Evolutionary conservation across 2,888 invertebrate species (phyloP).

Genomic region (Disparrhopalites patrizii): DNA sequence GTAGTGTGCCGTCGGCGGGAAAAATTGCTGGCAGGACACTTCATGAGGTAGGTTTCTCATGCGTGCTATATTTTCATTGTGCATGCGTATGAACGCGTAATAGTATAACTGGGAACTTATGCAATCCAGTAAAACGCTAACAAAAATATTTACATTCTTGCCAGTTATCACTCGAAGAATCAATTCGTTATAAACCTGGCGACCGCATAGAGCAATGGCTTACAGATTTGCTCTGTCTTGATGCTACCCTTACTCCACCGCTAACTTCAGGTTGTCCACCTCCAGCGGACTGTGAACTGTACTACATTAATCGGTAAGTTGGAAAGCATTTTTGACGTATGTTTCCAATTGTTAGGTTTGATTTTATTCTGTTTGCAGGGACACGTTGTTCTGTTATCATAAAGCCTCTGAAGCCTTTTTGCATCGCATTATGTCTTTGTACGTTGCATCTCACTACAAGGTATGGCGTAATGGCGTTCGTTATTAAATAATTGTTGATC

Average conservation of each 20-base stretch:
- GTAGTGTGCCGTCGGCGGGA: conserved; percentile 52
- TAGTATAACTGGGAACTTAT: not conserved
- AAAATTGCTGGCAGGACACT: conserved; percentile 57
- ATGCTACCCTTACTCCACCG: conserved; percentile 67
- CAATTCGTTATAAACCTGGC: conserved; percentile 84
- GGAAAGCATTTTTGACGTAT: not conserved
- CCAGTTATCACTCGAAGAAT: conserved; percentile 80
- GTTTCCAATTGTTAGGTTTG: not conserved
- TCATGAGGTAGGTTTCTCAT: conserved; percentile 55
- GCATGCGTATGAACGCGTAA: too few species aligned
- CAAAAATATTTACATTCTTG: not conserved
- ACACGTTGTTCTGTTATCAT: conserved; percentile 95
- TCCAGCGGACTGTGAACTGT: conserved; percentile 82
- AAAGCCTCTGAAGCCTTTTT: conserved; percentile 88
- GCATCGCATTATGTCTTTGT: conserved; percentile 84
- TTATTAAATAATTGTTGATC: too few species aligned
- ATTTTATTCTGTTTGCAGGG: conserved; percentile 60
- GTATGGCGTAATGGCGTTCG: too few species aligned
- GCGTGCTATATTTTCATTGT: not conserved
- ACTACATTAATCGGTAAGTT: conserved; percentile 64
- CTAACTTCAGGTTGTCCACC: conserved; percentile 79
- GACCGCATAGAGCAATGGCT: conserved; percentile 91
- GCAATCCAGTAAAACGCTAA: too few species aligned
- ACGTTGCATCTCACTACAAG: conserved; percentile 98
- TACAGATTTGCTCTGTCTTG: conserved; percentile 82